Percentiles rank a stretch among this genome's conserved stretches.
These are phyloP conservation scores for Ivindomyrus marchei DNA, from an alignment of 2,113 vertebrate species.

Conservation along the genomic window DNA sequence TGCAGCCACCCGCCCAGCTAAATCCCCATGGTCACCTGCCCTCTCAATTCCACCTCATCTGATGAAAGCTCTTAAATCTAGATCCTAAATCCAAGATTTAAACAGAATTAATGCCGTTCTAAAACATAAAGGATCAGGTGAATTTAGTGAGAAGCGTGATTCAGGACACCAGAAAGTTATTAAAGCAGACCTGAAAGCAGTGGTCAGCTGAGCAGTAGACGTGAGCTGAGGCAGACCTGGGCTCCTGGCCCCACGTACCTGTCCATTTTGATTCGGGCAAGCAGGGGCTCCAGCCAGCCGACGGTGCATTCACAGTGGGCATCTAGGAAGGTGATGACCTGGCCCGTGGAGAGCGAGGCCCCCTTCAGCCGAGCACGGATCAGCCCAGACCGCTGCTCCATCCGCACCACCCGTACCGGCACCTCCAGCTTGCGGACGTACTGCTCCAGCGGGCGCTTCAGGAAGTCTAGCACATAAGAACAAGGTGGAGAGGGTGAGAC, in stretches of 20 bases:
- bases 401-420: slow-evolving; percentile 86
- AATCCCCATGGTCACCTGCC: neutral
- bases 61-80: neutral
- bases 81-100: slow-evolving; percentile 5
- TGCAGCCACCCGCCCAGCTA: neutral
- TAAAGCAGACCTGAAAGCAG: neutral
- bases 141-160: neutral
- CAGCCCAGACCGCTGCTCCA: slow-evolving; percentile 96
- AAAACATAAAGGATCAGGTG: neutral
- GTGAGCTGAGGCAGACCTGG: neutral
- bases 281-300: slow-evolving; percentile 92
- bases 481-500: neutral
- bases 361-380: slow-evolving; percentile 93
- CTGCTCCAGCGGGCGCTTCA: slow-evolving; percentile 87
- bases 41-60: neutral
- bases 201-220: neutral
- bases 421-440: slow-evolving; percentile 86
- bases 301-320: slow-evolving; percentile 96
- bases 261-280: slow-evolving; percentile 89
- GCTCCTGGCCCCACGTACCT: slow-evolving; percentile 61
- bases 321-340: slow-evolving; percentile 96
- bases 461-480: slow-evolving; percentile 67
- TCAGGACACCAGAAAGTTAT: neutral
- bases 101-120: neutral
- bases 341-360: slow-evolving; percentile 88